Evolutionary conservation across 2,113 vertebrate genomes (phyloP), one percentile per base, ranked within the genome.

Genomic region (Burhinus bistriatus): DNA sequence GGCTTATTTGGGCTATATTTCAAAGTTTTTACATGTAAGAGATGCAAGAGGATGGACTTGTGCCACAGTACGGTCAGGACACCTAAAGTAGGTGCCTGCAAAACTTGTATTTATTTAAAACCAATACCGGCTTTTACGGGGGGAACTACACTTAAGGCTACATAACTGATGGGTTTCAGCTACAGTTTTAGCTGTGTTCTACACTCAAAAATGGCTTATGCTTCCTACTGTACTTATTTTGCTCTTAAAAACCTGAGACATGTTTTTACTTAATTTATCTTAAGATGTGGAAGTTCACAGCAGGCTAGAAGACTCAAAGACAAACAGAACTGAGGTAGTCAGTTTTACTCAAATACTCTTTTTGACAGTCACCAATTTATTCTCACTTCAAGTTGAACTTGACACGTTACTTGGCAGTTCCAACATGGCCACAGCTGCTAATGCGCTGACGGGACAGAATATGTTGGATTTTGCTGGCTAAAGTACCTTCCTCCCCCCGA

Each of bases 291-390:
- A 94, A 90, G 83, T 82, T 95, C 87, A 93, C 71, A 79, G 45
- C 47, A 83, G 76, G 58, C 45, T 64, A 66, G 88, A 95, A 90
- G 93, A 97, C 7, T 12, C 72, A 51, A 12, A 49, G 49, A 49
- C 49, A 82, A 88, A 96, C 69, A 94, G 92, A 97, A 94, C 95
- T 38, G 96, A 98, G 97, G 97, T 95, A 98, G 97, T 92, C 85
- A 68, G 62, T 84, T 95, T 97, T 87, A 77, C 75, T 87, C 87
- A 54, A 49, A 68, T 79, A 36, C 0, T 75, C 71, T 86, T n/a
- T 69, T 45, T 69, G 88, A 75, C 51, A 61, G 52, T 29, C 54
- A 83, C 32, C 21, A 66, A 32, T 38, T 87, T 57, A 26, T 26
- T 52, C 52, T 82, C 78, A 76, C 26, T 47, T 79, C 1, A 66